A percentile compares a stretch with the other conserved stretches of the same genome.
Conservation (phyloP, 2,888 invertebrate genomes). For the Girardia tigrina region DNA sequence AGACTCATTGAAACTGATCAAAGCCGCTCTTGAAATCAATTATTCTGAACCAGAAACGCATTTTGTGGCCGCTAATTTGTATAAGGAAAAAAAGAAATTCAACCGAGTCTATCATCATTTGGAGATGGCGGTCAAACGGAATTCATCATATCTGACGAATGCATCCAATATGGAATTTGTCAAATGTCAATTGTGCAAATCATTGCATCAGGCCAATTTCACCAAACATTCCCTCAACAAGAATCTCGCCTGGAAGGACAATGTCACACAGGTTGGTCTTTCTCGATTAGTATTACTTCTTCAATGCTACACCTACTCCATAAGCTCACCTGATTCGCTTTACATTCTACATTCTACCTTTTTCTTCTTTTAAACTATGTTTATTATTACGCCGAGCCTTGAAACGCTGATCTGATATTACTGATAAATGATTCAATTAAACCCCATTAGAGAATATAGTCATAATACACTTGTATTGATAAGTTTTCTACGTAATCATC, state of each 20-base stretch:
- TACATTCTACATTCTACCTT: too few species aligned
- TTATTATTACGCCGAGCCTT: too few species aligned
- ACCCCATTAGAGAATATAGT: too few species aligned
- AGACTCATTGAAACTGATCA: not conserved
- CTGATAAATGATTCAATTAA: too few species aligned
- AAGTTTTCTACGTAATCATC: too few species aligned
- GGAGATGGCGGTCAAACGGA: not conserved
- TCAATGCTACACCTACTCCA: too few species aligned
- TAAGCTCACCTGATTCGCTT: too few species aligned
- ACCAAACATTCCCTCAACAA: not conserved
- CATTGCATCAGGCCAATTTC: not conserved
- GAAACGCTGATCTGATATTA: too few species aligned
- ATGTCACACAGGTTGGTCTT: not conserved
- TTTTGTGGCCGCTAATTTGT: not conserved
- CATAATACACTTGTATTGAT: too few species aligned
- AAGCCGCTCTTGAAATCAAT: not conserved
- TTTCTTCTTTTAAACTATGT: too few species aligned
- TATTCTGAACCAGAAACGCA: constrained; percentile 13
- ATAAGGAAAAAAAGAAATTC: not conserved
- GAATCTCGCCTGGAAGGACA: not conserved
- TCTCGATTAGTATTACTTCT: too few species aligned
- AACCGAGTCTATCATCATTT: not conserved
- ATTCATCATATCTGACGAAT: not conserved
- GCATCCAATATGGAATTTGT: not conserved
- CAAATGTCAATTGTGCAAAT: not conserved